Evolutionary conservation across 2,888 invertebrate species (phyloP), one percentile per base, ranked within the genome.

Genomic region (Empis livida): DNA sequence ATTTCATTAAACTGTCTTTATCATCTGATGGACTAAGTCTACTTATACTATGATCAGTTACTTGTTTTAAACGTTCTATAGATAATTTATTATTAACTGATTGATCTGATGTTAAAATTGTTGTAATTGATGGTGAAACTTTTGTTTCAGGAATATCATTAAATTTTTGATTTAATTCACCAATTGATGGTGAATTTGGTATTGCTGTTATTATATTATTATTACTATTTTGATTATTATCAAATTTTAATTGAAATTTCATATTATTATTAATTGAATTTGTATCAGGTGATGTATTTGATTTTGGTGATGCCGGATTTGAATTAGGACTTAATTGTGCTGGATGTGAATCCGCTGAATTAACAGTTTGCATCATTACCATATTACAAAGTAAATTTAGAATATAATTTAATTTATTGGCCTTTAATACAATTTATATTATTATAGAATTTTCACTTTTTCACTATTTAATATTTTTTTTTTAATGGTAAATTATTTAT

Each of bases 291-390:
- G 64, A 65, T 38, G 64, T 61, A 44, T 67, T 67, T 4, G 68
- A 67, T 46, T 64, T 67, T 44, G 70, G 70, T 6, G 70, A 70
- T 41, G 62, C 65, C 3, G 69, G 68, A 53, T 61, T 63, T 5
- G 68, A 68, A 37, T 64, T 63, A 42, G 70, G 69, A 56, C 68
- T 68, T 57, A 67, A 56, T 42, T 66, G 62, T 39, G 60, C 59
- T 54, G 62, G 56, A 53, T 61, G 56, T 35, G 59, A 54, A 52
- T 61, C 61, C 51, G 53, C 55, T 53, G 57, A 55, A 59, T 62
- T 59, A 53, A 61, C 55, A 53, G 70, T 64, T 54, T 68, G 70
- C 58, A 70, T 58, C 69, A 69, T 70, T 62, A 70, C 70, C 70
- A 70, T 70, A 56, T 35, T 35, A 35, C 5, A 35, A 8, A n/a